Evolutionary conservation across 2,113 vertebrate genomes (phyloP).

Genomic region (Scalopus aquaticus): DNA sequence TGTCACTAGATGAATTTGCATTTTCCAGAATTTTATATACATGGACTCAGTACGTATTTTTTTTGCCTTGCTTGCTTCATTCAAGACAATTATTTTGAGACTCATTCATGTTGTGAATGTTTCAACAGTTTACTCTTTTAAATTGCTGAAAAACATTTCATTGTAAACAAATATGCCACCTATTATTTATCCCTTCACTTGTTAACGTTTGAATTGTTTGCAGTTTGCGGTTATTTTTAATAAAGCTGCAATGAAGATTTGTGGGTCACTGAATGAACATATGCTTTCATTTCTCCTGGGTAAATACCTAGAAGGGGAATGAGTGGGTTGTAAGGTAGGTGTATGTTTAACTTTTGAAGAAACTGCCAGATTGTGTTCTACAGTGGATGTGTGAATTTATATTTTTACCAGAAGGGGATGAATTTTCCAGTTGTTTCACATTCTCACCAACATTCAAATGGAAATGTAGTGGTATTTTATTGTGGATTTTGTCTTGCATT

Average conservation of each 20-base stretch:
- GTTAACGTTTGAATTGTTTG: background rate
- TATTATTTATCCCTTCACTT: conserved; percentile 7
- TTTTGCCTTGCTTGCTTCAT: background rate
- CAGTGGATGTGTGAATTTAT: background rate
- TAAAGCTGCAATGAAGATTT: background rate
- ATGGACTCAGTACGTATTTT: background rate
- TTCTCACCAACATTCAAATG: background rate
- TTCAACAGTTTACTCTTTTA: conserved; percentile 3
- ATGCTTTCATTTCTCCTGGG: background rate
- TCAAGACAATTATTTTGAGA: conserved; percentile 44
- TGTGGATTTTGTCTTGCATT: conserved; percentile 12
- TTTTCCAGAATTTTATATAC: conserved; percentile 44
- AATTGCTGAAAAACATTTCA: conserved; percentile 9
- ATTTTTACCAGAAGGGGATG: background rate
- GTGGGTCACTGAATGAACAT: background rate
- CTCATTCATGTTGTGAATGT: background rate
- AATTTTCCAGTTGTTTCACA: background rate
- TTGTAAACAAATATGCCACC: background rate
- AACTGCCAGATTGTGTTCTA: background rate
- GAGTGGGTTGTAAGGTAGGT: background rate
- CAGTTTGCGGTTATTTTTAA: background rate
- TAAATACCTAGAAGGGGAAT: conserved; percentile 8
- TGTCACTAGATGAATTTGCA: background rate
- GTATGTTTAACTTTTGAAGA: background rate
- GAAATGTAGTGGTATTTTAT: background rate